A percentile compares a stretch with the other conserved stretches of the same genome.
Evolutionary conservation across 2,888 invertebrate genomes (phyloP).

Genomic region (Chorisops tibialis): DNA sequence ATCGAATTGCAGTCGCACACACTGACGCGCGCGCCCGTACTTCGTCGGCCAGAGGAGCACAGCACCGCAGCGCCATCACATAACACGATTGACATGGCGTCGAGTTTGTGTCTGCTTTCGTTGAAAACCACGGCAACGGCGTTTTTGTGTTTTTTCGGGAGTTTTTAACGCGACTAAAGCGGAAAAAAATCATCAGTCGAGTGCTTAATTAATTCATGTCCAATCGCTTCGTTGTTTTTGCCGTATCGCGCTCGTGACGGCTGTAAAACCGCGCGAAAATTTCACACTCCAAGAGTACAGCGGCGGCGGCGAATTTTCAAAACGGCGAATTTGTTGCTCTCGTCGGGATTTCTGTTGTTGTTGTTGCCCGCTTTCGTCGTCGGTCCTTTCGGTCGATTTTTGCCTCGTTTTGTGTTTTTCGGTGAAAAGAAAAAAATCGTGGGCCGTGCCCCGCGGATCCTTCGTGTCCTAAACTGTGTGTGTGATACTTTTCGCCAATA

Average conservation of each 20-base stretch:
- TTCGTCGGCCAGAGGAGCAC: constrained; percentile 21
- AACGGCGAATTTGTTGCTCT: too few relatives aligned
- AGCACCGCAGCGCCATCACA: constrained; percentile 28
- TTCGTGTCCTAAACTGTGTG: too few relatives aligned
- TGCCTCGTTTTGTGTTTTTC: too few relatives aligned
- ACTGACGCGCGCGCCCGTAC: not conserved
- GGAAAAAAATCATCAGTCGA: constrained; percentile 15
- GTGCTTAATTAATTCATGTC: constrained; percentile 7
- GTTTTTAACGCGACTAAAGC: constrained; percentile 18
- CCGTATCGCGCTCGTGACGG: constrained; percentile 5
- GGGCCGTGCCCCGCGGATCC: too few relatives aligned
- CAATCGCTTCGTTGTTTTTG: constrained; percentile 6
- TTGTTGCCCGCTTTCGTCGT: too few relatives aligned
- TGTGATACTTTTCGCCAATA: too few relatives aligned
- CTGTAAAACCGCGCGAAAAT: constrained; percentile 15
- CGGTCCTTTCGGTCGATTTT: too few relatives aligned
- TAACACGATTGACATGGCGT: constrained; percentile 34
- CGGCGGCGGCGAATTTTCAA: not conserved
- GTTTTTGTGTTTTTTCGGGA: constrained; percentile 1
- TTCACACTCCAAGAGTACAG: not conserved
- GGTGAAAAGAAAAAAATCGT: too few relatives aligned
- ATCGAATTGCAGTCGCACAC: not conserved
- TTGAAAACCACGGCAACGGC: constrained; percentile 2
- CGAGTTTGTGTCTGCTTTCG: constrained; percentile 34
- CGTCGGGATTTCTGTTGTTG: too few relatives aligned